These are phyloP conservation scores for Phrynocephalus vlangalii DNA, from an alignment of 2,797 vertebrate species.

Conservation along the genomic window DNA sequence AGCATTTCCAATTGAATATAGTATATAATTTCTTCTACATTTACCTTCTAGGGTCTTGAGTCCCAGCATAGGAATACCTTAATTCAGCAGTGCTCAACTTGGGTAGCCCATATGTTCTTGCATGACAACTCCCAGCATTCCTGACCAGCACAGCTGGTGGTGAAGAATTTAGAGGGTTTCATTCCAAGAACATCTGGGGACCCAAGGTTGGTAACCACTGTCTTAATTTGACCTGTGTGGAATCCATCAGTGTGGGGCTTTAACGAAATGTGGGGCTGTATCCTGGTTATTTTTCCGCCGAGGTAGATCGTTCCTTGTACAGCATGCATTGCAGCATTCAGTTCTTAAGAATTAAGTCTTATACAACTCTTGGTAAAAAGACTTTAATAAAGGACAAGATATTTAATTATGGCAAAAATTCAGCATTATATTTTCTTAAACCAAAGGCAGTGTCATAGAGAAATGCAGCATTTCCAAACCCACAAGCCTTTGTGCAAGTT, in stretches of 20 bases:
- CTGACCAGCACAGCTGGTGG: no score
- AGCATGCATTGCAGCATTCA: slow-evolving; percentile 23
- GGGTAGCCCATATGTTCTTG: no score
- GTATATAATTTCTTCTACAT: neutral
- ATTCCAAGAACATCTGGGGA: no score
- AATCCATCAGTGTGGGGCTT: neutral
- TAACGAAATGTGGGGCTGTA: slow-evolving; percentile 10
- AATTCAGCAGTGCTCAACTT: no score
- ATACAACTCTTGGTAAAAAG: slow-evolving; percentile 24
- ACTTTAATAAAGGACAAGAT: slow-evolving; percentile 20
- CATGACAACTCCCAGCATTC: no score
- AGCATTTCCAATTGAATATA: neutral
- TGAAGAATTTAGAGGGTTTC: no score
- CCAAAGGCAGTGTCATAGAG: slow-evolving; percentile 6
- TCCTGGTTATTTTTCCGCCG: slow-evolving; percentile 15
- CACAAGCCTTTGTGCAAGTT: neutral
- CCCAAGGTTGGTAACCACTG: no score
- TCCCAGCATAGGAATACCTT: no score
- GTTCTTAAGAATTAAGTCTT: slow-evolving; percentile 21
- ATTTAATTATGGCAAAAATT: slow-evolving; percentile 43
- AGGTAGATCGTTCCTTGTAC: slow-evolving; percentile 3
- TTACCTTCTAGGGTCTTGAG: neutral
- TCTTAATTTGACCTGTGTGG: neutral
- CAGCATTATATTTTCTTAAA: neutral
- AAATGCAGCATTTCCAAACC: slow-evolving; percentile 31